These are phyloP conservation scores for Strongylocentrotus purpuratus DNA, from an alignment of 35 echinoderm and acorn worm species.

Conservation along the genomic window DNA sequence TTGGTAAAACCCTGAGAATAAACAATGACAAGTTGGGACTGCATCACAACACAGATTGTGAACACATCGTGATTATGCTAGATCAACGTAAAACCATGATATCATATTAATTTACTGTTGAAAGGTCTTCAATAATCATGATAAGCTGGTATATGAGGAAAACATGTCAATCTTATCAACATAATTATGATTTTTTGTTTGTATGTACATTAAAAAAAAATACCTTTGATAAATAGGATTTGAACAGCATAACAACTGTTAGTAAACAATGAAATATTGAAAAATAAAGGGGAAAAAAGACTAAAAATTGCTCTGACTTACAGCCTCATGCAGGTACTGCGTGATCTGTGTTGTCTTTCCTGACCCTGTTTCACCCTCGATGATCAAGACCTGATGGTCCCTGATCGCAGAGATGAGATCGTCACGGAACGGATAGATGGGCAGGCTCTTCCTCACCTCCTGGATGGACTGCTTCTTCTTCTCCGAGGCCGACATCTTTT, in stretches of 20 bases:
- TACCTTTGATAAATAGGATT: too few species aligned
- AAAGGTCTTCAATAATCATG: too few species aligned
- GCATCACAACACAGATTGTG: background rate
- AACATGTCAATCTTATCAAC: too few species aligned
- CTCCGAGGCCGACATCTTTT: conserved; percentile 74
- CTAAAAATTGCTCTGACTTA: conserved; percentile 38
- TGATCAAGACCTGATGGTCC: conserved; percentile 92
- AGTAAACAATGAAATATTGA: too few species aligned
- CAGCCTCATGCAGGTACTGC: conserved; percentile 91
- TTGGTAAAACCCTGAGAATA: conserved; percentile 86
- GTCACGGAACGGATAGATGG: conserved; percentile 88
- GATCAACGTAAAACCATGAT: too few species aligned
- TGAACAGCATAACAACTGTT: too few species aligned
- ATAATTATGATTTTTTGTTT: too few species aligned
- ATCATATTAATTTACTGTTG: too few species aligned
- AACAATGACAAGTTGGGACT: background rate
- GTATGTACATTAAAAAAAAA: too few species aligned
- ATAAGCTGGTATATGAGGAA: too few species aligned
- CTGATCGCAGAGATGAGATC: conserved; percentile 91
- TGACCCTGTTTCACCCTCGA: conserved; percentile 95
- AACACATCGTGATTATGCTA: too few species aligned
- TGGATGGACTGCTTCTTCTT: conserved; percentile 82
- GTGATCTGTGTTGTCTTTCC: conserved; percentile 99
- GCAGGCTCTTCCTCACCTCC: conserved; percentile 82
- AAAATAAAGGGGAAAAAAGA: too few species aligned